A percentile compares a stretch with the other conserved stretches of the same genome.
phyloP scores from a whole-genome alignment of 23 tunicate species.

The Botrylloides violaceus region DNA sequence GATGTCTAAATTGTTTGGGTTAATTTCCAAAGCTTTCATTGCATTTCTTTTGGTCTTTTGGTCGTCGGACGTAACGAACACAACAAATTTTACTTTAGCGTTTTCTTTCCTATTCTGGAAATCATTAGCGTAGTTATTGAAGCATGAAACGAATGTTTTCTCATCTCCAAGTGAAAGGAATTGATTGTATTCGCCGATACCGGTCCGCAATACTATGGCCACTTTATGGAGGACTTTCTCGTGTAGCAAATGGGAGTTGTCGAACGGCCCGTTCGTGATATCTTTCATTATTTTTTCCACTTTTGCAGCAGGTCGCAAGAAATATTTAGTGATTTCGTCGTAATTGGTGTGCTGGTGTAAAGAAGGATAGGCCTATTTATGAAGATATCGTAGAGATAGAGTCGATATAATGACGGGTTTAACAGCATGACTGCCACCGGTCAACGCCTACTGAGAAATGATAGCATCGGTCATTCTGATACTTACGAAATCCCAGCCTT shows the following conservation, averaged over 20 bases:
- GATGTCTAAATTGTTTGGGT: slow-evolving; percentile 16
- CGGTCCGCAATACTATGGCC: slow-evolving; percentile 85
- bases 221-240: slow-evolving; percentile 32
- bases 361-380: too few relatives aligned
- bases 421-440: too few relatives aligned
- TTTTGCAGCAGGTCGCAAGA: slow-evolving; percentile 56
- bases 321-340: not conserved
- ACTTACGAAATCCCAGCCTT: slow-evolving; percentile 49
- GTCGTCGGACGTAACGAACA: slow-evolving; percentile 85
- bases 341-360: slow-evolving; percentile 18
- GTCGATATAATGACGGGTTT: too few relatives aligned
- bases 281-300: slow-evolving; percentile 42
- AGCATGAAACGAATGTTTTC: slow-evolving; percentile 60
- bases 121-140: slow-evolving; percentile 35
- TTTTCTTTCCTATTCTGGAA: not conserved
- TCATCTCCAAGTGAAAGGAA: slow-evolving; percentile 80
- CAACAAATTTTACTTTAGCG: slow-evolving; percentile 15
- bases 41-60: slow-evolving; percentile 38
- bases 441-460: too few relatives aligned
- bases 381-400: too few relatives aligned
- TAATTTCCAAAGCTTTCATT: slow-evolving; percentile 27
- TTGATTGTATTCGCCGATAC: slow-evolving; percentile 78
- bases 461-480: too few relatives aligned
- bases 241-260: not conserved
- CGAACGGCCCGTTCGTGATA: not conserved